Conservation (phyloP, 2,113 vertebrate genomes). For the Hippopotamus amphibius region DNA sequence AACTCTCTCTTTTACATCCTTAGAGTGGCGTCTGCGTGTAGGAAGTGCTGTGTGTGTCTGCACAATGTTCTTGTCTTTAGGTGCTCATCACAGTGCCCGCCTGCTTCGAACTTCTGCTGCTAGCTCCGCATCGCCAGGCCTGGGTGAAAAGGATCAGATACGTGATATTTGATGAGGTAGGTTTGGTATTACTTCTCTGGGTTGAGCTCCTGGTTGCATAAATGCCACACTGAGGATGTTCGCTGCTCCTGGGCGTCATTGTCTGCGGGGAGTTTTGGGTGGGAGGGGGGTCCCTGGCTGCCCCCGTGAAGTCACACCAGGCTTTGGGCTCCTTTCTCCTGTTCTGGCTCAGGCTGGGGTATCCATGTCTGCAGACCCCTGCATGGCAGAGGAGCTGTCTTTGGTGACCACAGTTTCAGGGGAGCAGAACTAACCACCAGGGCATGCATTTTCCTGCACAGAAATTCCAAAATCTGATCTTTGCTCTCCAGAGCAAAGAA, state of each 20-base stretch:
- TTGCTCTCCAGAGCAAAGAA: background rate
- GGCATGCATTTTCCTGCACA: background rate
- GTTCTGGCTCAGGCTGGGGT: background rate
- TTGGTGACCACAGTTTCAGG: background rate
- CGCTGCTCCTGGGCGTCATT: background rate
- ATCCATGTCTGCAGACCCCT: background rate
- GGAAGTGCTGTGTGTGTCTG: background rate
- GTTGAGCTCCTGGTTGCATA: background rate
- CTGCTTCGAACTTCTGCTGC: slow-evolving; percentile 85
- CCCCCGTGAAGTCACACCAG: background rate
- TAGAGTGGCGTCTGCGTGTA: background rate
- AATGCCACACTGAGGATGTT: background rate
- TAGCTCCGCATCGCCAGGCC: slow-evolving; percentile 79
- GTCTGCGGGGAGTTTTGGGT: background rate
- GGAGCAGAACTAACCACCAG: background rate
- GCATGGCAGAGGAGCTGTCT: background rate
- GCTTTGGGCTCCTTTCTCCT: background rate
- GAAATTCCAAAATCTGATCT: background rate
- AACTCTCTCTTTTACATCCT: background rate
- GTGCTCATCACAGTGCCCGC: slow-evolving; percentile 84
- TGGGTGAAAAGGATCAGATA: slow-evolving; percentile 84
- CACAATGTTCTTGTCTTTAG: slow-evolving; percentile 1
- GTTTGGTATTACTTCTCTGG: background rate
- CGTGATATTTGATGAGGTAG: slow-evolving; percentile 87
- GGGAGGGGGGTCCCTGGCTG: background rate